Base-by-base conservation (phyloP, 2,888 invertebrate genomes). In the Scaptomyza flava region DNA sequence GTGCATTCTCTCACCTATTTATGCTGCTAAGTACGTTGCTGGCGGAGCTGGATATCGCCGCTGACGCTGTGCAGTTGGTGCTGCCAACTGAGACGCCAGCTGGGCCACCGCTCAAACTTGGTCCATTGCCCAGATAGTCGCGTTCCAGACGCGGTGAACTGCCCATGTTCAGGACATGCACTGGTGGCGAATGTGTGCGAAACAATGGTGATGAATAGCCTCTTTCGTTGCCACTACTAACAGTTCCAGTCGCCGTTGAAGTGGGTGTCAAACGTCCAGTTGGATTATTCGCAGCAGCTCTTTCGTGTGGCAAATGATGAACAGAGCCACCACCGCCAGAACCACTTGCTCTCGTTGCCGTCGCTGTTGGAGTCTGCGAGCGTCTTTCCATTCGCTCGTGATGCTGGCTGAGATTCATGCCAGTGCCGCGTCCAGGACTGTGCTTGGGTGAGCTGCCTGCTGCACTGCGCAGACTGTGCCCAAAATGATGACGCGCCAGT, bases 1-100 rank as follows among this genome's bases (percentile, higher is more conserved):
- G 0, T 8, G 11, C 3, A 4, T 6, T 1, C 2, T 60, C 87
- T 93, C 69, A 94, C 94, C 94, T 94, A 91, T 94, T 95, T 90
- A 95, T 94, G 92, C 93, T 94, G 90, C 94, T 95, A 90, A 95
- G 93, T 75, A 95, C 94, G 61, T 90, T 91, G 79, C 87, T 78
- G 50, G 91, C 46, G 57, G 89, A 74, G 42, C 67, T 69, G 38
- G 79, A 59, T 8, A 71, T 64, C 7, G 64, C 61, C 14, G 42
- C 77, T 34, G 89, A 47, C 20, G 82, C 73, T 50, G 83, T 58
- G 59, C 81, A 76, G 58, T 82, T 73, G 47, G 80, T 69, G 48
- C 81, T 69, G 27, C 72, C 57, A 14, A 47, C 60, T 0, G 68
- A 51, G 57, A 66, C 53, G 6, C 47, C 65, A 41, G 62, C 65